A percentile compares a stretch with the other conserved stretches of the same genome.
Conservation (phyloP, 2,797 vertebrate species). For the Masticophis lateralis region DNA sequence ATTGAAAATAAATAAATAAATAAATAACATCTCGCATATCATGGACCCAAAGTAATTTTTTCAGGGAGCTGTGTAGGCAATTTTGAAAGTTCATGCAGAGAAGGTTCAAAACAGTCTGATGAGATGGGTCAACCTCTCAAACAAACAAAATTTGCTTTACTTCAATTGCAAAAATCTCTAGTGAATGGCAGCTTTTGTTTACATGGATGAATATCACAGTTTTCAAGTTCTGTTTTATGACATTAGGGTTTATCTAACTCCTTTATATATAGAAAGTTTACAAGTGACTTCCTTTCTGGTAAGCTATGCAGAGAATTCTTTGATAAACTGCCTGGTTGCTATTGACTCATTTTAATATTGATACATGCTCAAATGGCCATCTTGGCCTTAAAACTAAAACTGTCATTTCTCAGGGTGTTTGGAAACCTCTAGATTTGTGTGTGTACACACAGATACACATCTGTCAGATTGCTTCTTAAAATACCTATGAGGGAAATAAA, state of each 20-base stretch:
- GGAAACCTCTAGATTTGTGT: background rate
- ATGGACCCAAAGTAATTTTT: background rate
- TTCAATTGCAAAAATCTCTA: background rate
- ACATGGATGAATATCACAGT: background rate
- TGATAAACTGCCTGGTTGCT: background rate
- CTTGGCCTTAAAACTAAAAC: background rate
- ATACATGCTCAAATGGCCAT: background rate
- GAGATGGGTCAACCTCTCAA: background rate
- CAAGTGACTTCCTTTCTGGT: background rate
- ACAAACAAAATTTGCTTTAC: background rate
- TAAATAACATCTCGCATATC: background rate
- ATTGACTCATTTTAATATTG: background rate
- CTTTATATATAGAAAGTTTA: background rate
- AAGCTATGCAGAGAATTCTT: background rate
- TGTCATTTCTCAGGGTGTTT: background rate
- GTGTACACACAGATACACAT: too few species aligned
- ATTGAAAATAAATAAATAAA: background rate
- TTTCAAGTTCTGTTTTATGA: background rate
- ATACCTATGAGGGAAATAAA: background rate
- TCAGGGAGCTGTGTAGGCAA: background rate
- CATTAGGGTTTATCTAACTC: background rate
- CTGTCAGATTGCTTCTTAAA: background rate
- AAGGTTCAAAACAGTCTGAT: background rate
- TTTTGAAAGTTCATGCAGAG: background rate
- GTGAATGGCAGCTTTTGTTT: background rate